A percentile compares a stretch with the other conserved stretches of the same genome.
phyloP scores from a whole-genome alignment of 1,140 invertebrate genomes.

The Heliothis virescens region DNA sequence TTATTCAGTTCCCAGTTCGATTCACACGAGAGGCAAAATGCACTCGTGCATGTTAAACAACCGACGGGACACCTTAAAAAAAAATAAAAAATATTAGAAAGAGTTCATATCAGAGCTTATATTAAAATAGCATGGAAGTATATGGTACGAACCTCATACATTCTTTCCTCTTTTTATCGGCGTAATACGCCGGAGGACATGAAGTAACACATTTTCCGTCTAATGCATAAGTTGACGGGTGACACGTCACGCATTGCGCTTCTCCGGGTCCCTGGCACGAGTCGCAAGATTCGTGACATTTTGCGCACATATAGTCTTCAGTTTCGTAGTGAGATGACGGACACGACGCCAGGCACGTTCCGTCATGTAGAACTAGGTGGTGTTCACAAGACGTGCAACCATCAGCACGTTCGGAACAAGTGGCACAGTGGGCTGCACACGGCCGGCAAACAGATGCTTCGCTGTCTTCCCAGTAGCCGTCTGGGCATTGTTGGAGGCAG shows the following conservation, averaged over 20 bases:
- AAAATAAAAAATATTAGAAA: conserved; percentile 15
- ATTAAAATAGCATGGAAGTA: not conserved
- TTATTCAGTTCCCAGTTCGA: conserved; percentile 90
- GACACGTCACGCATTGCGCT: conserved; percentile 93
- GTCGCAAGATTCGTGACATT: conserved; percentile 92
- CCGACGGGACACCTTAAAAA: conserved; percentile 89
- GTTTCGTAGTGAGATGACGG: conserved; percentile 93
- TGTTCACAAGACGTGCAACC: conserved; percentile 94
- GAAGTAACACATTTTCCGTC: conserved; percentile 88
- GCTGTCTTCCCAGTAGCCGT: conserved; percentile 93
- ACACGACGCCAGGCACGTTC: conserved; percentile 93
- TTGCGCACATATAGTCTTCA: conserved; percentile 92
- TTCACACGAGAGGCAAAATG: conserved; percentile 89
- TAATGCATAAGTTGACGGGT: conserved; percentile 88
- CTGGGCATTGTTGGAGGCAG: conserved; percentile 93
- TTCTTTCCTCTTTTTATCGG: conserved; percentile 91
- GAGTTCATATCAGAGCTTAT: conserved; percentile 1
- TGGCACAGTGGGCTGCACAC: conserved; percentile 91
- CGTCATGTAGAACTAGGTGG: conserved; percentile 92
- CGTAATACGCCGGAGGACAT: conserved; percentile 91
- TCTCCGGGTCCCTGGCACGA: conserved; percentile 93
- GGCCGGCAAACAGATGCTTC: conserved; percentile 91
- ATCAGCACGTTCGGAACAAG: conserved; percentile 92
- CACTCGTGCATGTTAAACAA: conserved; percentile 90
- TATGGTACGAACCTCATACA: conserved; percentile 87